A percentile compares a stretch with the other conserved stretches of the same genome.
phyloP scores from a whole-genome alignment of 2,113 vertebrate species.

The Alosa alosa region DNA sequence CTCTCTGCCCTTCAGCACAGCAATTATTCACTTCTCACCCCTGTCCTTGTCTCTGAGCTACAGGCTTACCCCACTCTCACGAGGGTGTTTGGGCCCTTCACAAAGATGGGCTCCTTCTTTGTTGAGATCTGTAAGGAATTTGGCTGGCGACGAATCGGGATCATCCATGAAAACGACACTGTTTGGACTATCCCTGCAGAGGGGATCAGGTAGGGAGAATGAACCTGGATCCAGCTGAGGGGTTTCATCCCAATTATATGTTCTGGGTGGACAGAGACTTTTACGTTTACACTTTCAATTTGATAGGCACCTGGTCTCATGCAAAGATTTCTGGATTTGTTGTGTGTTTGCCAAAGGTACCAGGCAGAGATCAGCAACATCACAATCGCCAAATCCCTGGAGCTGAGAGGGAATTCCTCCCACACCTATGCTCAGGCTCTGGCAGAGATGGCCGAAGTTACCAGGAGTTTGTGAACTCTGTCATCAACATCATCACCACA shows the following conservation, averaged over 20 bases:
- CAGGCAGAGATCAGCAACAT: constrained; percentile 49
- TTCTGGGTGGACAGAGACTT: not conserved
- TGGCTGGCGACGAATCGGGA: constrained; percentile 47
- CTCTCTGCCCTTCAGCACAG: not conserved
- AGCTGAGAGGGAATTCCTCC: constrained; percentile 25
- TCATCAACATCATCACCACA: not conserved
- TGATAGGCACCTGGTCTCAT: not conserved
- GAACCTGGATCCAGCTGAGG: not conserved
- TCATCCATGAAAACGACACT: constrained; percentile 28
- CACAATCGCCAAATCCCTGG: constrained; percentile 43
- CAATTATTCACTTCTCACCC: not conserved
- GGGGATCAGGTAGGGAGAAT: constrained; percentile 43
- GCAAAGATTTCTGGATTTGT: constrained; percentile 5
- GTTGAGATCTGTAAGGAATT: constrained; percentile 55
- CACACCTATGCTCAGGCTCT: constrained; percentile 18
- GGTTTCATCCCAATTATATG: not conserved
- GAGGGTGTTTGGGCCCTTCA: constrained; percentile 54
- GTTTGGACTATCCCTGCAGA: constrained; percentile 46
- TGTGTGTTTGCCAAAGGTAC: constrained; percentile 40
- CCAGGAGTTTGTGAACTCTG: constrained; percentile 40
- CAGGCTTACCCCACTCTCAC: constrained; percentile 51
- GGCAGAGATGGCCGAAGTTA: constrained; percentile 36
- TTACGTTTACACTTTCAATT: not conserved
- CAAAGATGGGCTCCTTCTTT: constrained; percentile 53
- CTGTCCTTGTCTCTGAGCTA: not conserved